Evolutionary conservation across 2,113 vertebrate species (phyloP), one percentile per base, ranked within the genome.

Genomic region (Narcine bancroftii): DNA sequence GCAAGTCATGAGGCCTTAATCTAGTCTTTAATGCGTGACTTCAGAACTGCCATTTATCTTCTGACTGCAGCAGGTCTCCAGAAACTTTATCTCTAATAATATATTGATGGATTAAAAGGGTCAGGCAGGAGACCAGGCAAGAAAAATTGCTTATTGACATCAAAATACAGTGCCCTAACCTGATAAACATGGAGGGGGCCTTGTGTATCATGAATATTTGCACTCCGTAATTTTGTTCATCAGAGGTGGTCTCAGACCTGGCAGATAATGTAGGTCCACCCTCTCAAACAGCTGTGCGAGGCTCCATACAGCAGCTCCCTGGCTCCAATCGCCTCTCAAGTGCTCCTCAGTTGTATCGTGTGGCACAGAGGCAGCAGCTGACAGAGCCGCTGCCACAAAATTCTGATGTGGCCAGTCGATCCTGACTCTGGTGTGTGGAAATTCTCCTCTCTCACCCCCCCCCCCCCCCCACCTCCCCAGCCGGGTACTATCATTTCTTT

Each of bases 91-190:
- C 99, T 99, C 98, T 99, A 99, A 99, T 99, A 99, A 99, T 99
- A 99, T 99, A 99, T 99, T 99, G 98, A 99, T 99, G 99, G 99
- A 99, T 99, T 99, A 99, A 99, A 99, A 98, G 98, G 99, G 99
- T 99, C 99, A 99, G 98, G 97, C 98, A 98, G 98, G 97, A 99
- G 98, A 99, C 97, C 97, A 97, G 98, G 97, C 98, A 99, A 97
- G 99, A 99, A 99, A 99, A 99, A 99, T 99, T 99, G 99, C 99
- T 99, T 99, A 99, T 99, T 99, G 99, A 99, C 98, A 99, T 99
- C 98, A 99, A 99, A 99, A 99, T 99, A 99, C 99, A 99, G 98
- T 99, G 98, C 97, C 98, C 97, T 98, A 98, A 99, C 97, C 99
- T 98, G 98, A 99, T 99, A 99, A 99, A 99, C 98, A 99, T 98